Conservation (phyloP, 2,797 vertebrate genomes). For the Remorina albescens region DNA sequence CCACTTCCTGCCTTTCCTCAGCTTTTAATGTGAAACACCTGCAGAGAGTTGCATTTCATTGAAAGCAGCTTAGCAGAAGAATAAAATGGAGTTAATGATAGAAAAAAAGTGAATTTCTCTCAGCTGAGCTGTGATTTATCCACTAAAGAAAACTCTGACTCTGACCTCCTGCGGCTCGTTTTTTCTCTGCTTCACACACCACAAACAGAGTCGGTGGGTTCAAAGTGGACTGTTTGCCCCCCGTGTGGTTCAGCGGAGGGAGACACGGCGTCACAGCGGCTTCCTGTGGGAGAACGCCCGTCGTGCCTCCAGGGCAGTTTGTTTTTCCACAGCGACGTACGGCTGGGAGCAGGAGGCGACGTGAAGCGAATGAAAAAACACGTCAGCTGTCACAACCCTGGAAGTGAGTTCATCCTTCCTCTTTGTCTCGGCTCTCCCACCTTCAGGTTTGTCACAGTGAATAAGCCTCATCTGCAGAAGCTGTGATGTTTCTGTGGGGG, state of each 20-base stretch:
- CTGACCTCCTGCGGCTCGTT: background rate
- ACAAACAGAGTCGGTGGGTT: slow-evolving; percentile 8
- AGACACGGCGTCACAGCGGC: slow-evolving; percentile 15
- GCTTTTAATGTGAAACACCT: background rate
- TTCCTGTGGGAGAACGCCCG: slow-evolving; percentile 50
- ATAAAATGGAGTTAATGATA: background rate
- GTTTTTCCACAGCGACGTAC: too few species aligned
- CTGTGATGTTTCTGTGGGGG: background rate
- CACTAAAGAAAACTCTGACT: slow-evolving; percentile 14
- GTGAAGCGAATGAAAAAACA: slow-evolving; percentile 17
- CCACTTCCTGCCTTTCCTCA: background rate
- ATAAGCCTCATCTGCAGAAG: background rate
- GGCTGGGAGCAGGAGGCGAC: slow-evolving; percentile 7
- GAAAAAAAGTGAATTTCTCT: background rate
- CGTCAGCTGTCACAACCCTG: slow-evolving; percentile 9
- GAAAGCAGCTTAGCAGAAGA: background rate
- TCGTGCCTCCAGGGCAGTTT: slow-evolving; percentile 13
- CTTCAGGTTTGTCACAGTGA: too few species aligned
- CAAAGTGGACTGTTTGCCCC: background rate
- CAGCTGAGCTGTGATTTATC: background rate
- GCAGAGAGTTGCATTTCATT: background rate
- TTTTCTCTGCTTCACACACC: background rate
- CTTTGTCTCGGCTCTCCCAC: background rate
- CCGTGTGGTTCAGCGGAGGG: background rate
- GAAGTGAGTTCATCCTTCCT: too few species aligned